Evolutionary conservation across 2,888 invertebrate species (phyloP).

Genomic region (Heliconius ethilla): DNA sequence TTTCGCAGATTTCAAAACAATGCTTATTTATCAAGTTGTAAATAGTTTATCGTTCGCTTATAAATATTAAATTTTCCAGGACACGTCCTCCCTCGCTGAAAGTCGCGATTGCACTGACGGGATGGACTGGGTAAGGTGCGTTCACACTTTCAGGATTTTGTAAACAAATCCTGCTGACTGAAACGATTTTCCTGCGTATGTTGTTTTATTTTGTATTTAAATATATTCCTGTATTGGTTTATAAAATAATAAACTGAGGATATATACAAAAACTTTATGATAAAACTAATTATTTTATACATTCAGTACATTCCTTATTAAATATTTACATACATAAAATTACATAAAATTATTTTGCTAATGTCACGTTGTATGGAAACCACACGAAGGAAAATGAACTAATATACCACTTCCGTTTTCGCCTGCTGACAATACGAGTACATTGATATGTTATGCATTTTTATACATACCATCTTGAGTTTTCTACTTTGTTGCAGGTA

Average conservation of each 20-base stretch:
- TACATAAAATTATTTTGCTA: not conserved
- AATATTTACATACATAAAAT: no score
- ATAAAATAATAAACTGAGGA: not conserved
- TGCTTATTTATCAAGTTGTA: conserved; percentile 25
- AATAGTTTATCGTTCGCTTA: conserved; percentile 32
- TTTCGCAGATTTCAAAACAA: not conserved
- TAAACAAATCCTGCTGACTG: conserved; percentile 39
- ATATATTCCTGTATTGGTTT: not conserved
- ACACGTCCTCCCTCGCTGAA: conserved; percentile 34
- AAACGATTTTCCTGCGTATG: not conserved
- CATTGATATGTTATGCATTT: no score
- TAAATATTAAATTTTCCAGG: conserved; percentile 29
- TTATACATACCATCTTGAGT: no score
- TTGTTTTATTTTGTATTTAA: not conserved
- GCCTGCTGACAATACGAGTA: no score
- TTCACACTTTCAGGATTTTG: conserved; percentile 39
- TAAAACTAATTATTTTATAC: not conserved
- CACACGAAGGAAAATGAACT: no score
- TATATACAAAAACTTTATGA: no score
- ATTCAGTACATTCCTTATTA: not conserved
- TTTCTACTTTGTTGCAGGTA: no score
- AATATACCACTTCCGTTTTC: no score
- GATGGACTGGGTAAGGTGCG: conserved; percentile 27
- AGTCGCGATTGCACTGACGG: conserved; percentile 39
- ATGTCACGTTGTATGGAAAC: not conserved